These are phyloP conservation scores for Volucella inanis DNA, from an alignment of 2,888 invertebrate genomes.

Conservation along the genomic window DNA sequence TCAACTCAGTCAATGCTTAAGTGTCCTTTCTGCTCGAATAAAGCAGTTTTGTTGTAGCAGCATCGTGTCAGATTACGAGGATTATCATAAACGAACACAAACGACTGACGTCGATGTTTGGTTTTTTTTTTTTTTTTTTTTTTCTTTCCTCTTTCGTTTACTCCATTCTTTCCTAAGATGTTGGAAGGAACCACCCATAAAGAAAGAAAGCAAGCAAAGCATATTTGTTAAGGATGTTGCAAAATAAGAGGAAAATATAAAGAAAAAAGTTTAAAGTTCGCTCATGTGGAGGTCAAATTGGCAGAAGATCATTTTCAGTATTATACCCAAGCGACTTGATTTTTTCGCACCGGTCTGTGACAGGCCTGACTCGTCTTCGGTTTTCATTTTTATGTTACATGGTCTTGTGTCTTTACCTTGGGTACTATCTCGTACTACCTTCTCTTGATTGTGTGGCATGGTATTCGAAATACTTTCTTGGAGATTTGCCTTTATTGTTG, in stretches of 20 bases:
- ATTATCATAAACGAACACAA: conserved; percentile 73
- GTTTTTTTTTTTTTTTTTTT: not conserved
- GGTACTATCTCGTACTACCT: too few species aligned
- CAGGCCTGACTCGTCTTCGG: not conserved
- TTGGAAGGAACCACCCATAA: conserved; percentile 4
- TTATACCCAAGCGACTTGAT: conserved; percentile 41
- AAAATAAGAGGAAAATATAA: not conserved
- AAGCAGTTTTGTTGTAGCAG: conserved; percentile 51
- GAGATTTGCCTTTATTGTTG: conserved; percentile 32
- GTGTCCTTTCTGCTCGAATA: conserved; percentile 26
- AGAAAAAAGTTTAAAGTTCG: conserved; percentile 60
- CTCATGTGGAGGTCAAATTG: conserved; percentile 62
- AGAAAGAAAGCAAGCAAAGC: conserved; percentile 30
- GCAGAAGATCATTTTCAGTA: conserved; percentile 55
- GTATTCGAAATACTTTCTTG: conserved; percentile 16
- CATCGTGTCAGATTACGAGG: conserved; percentile 71
- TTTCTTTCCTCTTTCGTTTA: not conserved
- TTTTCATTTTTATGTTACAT: conserved; percentile 18
- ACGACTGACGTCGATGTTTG: conserved; percentile 61
- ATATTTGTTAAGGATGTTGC: conserved; percentile 14
- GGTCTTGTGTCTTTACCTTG: not conserved
- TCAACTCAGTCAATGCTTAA: not conserved
- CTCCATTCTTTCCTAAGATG: not conserved
- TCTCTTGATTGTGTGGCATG: too few species aligned
- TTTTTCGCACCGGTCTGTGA: conserved; percentile 2